A percentile compares a stretch with the other conserved stretches of the same genome.
These are phyloP conservation scores for Papilio polyxenes DNA, from an alignment of 1,140 invertebrate genomes.

Conservation along the genomic window DNA sequence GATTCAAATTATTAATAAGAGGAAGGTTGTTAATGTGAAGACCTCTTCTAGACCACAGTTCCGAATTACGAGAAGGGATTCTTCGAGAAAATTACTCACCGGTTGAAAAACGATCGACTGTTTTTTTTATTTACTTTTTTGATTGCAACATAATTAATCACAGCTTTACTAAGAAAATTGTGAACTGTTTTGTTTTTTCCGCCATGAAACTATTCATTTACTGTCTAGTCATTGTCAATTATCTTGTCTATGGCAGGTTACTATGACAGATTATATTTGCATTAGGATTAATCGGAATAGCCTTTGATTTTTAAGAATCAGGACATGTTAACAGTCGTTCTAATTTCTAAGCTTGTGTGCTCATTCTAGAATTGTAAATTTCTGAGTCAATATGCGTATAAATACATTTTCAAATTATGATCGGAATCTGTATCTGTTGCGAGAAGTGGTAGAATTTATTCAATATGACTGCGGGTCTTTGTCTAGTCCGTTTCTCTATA, in stretches of 20 bases:
- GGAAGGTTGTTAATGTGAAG: neutral
- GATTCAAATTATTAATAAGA: neutral
- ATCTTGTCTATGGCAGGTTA: constrained; percentile 32
- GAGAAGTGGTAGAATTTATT: neutral
- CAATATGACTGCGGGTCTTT: neutral
- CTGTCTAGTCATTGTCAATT: constrained; percentile 26
- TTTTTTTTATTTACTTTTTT: constrained; percentile 10
- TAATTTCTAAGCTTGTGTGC: no score
- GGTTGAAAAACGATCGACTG: neutral
- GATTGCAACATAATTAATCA: constrained; percentile 27
- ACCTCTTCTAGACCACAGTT: neutral
- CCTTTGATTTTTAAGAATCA: neutral
- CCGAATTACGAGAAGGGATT: neutral
- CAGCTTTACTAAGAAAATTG: constrained; percentile 16
- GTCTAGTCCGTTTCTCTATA: neutral
- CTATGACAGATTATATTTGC: constrained; percentile 28
- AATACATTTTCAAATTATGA: no score
- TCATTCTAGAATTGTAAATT: neutral
- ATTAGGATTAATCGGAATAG: constrained; percentile 16
- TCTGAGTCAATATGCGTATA: no score
- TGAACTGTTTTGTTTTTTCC: constrained; percentile 17
- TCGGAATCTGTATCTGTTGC: no score
- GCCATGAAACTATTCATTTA: constrained; percentile 15
- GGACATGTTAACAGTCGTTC: neutral
- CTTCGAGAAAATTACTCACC: neutral